phyloP scores from a whole-genome alignment of 1,140 invertebrate species.

The Ceratitis capitata region DNA sequence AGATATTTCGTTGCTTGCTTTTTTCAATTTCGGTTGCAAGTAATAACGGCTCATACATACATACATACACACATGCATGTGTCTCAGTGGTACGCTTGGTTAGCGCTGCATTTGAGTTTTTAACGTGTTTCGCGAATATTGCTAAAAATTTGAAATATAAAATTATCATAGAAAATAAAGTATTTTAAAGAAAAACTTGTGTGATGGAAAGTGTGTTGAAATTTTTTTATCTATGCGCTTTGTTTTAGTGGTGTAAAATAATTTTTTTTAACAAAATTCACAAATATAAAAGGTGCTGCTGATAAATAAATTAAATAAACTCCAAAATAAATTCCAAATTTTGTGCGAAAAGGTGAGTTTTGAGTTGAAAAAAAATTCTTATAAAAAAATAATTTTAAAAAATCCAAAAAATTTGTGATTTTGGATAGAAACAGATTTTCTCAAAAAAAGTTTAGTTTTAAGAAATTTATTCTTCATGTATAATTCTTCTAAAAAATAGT shows the following conservation, averaged over 20 bases:
- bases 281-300: not conserved
- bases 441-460: no score
- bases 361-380: not conserved
- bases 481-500: not conserved
- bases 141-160: no score
- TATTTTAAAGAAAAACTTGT: no score
- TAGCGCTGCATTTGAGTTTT: not conserved
- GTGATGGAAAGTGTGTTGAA: not conserved
- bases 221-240: not conserved
- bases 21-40: conserved; percentile 14
- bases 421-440: no score
- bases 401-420: no score
- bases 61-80: no score
- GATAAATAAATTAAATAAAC: not conserved
- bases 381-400: no score
- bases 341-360: not conserved
- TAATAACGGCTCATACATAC: no score
- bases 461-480: no score
- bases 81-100: not conserved
- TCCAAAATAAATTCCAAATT: not conserved
- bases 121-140: not conserved
- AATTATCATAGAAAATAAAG: not conserved
- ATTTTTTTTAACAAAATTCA: not conserved
- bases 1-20: not conserved
- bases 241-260: not conserved